phyloP scores from a whole-genome alignment of 2,888 invertebrate species.

The Drosophila nigritarsus region DNA sequence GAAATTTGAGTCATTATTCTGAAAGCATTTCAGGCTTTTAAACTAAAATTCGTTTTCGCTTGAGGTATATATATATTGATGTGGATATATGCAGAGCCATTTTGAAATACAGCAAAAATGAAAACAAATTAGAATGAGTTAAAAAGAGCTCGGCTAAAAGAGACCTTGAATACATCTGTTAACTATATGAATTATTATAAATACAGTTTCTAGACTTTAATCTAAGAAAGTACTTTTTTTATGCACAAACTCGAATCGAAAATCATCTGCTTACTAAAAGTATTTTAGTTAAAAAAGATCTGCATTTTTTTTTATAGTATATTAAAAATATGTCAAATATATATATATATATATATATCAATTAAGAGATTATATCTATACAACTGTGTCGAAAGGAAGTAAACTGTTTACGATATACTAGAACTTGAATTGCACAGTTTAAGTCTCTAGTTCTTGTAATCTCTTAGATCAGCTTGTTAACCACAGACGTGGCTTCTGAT shows the following conservation, averaged over 20 bases:
- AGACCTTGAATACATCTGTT: background rate
- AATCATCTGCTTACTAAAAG: background rate
- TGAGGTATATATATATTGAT: background rate
- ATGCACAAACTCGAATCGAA: background rate
- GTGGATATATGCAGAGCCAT: background rate
- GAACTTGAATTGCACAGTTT: background rate
- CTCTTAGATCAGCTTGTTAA: background rate
- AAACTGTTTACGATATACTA: background rate
- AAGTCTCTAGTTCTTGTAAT: background rate
- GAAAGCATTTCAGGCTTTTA: background rate
- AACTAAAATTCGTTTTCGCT: background rate
- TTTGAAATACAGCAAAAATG: background rate
- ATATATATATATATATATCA: background rate
- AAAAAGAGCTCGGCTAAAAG: background rate
- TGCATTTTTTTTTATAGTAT: background rate
- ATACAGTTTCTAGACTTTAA: background rate
- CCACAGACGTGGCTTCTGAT: background rate
- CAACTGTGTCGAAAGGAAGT: background rate
- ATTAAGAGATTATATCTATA: no score
- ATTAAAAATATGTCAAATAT: background rate
- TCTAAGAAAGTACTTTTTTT: background rate
- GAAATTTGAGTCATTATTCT: background rate
- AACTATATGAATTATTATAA: background rate
- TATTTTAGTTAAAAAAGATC: background rate
- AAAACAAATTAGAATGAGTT: background rate